Evolutionary conservation across 2,113 vertebrate genomes (phyloP).

Genomic region (Gnathonemus longibarbis): DNA sequence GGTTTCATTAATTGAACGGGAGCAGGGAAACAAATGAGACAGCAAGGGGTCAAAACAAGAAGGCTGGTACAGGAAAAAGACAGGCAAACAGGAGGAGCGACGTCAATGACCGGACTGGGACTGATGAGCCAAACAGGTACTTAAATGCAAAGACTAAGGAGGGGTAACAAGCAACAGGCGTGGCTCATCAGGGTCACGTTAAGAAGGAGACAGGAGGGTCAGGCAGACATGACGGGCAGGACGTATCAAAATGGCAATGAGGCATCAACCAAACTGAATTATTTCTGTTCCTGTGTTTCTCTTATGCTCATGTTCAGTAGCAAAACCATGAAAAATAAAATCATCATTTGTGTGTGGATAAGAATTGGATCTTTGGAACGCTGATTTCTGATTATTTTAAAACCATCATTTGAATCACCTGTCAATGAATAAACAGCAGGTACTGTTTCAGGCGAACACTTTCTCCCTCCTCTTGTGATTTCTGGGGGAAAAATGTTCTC

Average conservation of each 20-base stretch:
- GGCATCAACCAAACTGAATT: background rate
- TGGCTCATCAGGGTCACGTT: background rate
- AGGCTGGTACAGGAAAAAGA: background rate
- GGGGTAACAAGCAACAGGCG: background rate
- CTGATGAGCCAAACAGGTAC: background rate
- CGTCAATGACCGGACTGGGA: background rate
- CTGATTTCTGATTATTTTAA: background rate
- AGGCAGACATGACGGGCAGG: background rate
- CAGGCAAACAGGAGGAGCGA: background rate
- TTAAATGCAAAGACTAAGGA: background rate
- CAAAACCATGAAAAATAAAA: background rate
- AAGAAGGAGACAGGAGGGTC: background rate
- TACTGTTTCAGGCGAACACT: background rate
- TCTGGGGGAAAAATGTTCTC: background rate
- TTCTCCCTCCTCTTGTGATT: background rate
- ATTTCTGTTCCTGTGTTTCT: background rate
- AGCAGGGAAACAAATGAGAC: background rate
- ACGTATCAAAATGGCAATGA: background rate
- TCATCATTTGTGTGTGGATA: background rate
- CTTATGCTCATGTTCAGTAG: background rate
- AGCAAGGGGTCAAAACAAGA: background rate
- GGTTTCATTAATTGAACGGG: background rate
- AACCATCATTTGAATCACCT: background rate
- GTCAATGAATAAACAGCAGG: conserved; percentile 28
- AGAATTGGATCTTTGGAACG: background rate